Base-by-base conservation (phyloP, 2,113 vertebrate genomes). In the Channa argus region DNA sequence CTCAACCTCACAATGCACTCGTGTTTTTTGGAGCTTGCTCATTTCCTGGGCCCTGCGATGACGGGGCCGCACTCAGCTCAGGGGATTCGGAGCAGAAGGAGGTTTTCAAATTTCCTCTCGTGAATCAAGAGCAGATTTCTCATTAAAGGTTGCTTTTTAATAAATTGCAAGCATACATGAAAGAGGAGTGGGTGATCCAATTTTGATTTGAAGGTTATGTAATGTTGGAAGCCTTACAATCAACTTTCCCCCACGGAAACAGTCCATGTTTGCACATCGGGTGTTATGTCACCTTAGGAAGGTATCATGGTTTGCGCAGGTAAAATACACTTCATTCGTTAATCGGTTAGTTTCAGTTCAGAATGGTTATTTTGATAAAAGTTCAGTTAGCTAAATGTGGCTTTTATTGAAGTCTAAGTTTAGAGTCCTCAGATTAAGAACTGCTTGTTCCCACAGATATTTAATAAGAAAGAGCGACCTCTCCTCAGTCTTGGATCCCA, bases 131-230 rank as follows among this genome's bases (percentile, higher is more conserved):
- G 83, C 78, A 15, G 79, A 80, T 82, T 84, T 84, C 85, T 91
- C 89, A 89, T 90, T 92, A 90, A 89, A 85, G 60, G 66, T 52
- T 56, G 74, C 53, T 82, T 84, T 89, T 84, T 83, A 86, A 78
- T 77, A 79, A 77, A 67, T 76, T 64, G 71, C 34, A 41, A 47
- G 63, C n/a, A 4, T 8, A 80, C 79, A 89, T 79, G 80, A 89
- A 86, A 89, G 83, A 70, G 64, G 80, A 83, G 69, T 64, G 76
- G 61, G 75, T 46, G 77, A 83, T 77, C 50, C 65, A 59, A 54
- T 65, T 84, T 70, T 45, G 73, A 80, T 73, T 83, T 64, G 47
- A 14, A 45, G 68, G 36, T 81, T 77, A 81, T 62, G 64, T 62
- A 80, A 86, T 53, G 45, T 11, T 65, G 64, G 79, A 60, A 53